Conservation (phyloP, 1,140 invertebrate genomes). For the Agrypnia vestita region DNA sequence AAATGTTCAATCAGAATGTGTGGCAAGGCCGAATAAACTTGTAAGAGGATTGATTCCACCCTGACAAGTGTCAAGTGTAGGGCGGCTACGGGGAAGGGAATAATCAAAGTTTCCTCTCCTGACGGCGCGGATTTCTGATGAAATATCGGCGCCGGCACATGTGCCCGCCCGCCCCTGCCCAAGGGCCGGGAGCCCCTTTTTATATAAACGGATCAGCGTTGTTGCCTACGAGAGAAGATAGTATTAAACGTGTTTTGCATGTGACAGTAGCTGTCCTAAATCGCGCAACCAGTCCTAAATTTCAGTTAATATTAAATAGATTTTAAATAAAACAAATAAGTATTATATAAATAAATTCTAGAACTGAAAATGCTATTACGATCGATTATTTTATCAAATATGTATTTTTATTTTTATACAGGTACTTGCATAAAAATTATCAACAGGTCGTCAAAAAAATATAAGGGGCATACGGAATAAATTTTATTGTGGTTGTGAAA, state of each 20-base stretch:
- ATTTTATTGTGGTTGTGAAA: too few species aligned
- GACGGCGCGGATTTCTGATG: slow-evolving; percentile 58
- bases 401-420: too few species aligned
- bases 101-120: slow-evolving; percentile 60
- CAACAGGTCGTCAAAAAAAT: too few species aligned
- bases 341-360: too few species aligned
- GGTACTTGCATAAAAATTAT: too few species aligned
- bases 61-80: slow-evolving; percentile 33
- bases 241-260: slow-evolving; percentile 47
- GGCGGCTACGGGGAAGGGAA: slow-evolving; percentile 26
- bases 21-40: slow-evolving; percentile 45
- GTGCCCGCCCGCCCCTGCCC: slow-evolving; percentile 41
- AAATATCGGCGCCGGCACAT: slow-evolving; percentile 56
- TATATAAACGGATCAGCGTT: slow-evolving; percentile 26
- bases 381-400: too few species aligned
- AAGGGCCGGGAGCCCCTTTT: slow-evolving; percentile 10
- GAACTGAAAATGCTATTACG: too few species aligned
- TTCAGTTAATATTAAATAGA: too few species aligned
- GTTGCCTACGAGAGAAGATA: slow-evolving; percentile 3
- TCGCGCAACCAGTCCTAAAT: background rate
- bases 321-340: too few species aligned
- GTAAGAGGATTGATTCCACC: slow-evolving; percentile 37
- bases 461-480: too few species aligned
- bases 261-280: slow-evolving; percentile 21
- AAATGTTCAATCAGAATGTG: slow-evolving; percentile 49